Evolutionary conservation across 53 echinoderm and acorn worm genomes (phyloP).

Genomic region (Mesocentrotus franciscanus): DNA sequence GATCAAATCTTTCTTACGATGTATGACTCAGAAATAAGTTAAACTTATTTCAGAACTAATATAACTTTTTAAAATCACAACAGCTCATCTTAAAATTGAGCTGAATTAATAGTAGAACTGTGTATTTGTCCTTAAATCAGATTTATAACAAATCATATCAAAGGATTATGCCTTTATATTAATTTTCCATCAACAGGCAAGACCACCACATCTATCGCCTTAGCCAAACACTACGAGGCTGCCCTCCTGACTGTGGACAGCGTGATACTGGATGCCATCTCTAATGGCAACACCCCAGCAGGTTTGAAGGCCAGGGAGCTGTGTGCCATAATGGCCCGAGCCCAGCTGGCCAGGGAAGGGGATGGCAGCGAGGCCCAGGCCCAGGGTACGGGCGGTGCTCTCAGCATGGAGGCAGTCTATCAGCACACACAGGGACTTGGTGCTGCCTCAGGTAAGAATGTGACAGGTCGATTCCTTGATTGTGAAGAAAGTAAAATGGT

Average conservation of each 20-base stretch:
- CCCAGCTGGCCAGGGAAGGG: conserved; percentile 89
- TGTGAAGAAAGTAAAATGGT: neutral
- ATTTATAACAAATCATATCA: too few species aligned
- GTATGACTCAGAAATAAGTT: too few species aligned
- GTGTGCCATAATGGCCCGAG: conserved; percentile 94
- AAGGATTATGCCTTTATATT: neutral
- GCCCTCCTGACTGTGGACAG: conserved; percentile 95
- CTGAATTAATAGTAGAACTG: too few species aligned
- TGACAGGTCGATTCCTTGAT: neutral
- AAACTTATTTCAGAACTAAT: too few species aligned
- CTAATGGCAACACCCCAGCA: conserved; percentile 91
- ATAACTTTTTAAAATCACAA: too few species aligned
- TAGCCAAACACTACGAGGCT: conserved; percentile 98
- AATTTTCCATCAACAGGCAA: conserved; percentile 74
- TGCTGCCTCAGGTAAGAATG: conserved; percentile 82
- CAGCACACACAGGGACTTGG: conserved; percentile 91
- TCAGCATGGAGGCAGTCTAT: conserved; percentile 96
- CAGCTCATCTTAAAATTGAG: too few species aligned
- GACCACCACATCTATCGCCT: conserved; percentile 91
- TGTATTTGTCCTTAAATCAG: too few species aligned
- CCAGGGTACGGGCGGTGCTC: conserved; percentile 80
- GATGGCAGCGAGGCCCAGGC: conserved; percentile 81
- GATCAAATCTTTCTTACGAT: too few species aligned
- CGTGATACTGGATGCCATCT: conserved; percentile 93
- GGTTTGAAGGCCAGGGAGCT: conserved; percentile 93